Evolutionary conservation across 2,888 invertebrate species (phyloP).

Genomic region (Limnephilus auricula): DNA sequence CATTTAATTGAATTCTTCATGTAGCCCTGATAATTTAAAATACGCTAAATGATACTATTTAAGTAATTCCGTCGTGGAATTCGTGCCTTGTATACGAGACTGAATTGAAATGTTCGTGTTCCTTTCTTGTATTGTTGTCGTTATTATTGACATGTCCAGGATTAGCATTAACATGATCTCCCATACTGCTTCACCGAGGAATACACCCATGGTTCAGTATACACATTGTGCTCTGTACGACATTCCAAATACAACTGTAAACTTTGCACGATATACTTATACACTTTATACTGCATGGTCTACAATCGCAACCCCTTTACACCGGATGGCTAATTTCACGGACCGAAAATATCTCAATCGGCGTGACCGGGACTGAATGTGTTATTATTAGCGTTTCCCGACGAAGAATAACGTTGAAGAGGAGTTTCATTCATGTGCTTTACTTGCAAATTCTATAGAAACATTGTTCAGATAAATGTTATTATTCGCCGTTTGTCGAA

Average conservation of each 20-base stretch:
- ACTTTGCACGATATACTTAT: background rate
- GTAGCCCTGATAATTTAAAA: background rate
- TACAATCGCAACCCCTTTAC: slow-evolving; percentile 29
- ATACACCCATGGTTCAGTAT: background rate
- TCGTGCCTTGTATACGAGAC: slow-evolving; percentile 37
- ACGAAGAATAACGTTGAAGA: slow-evolving; percentile 6
- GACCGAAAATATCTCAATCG: slow-evolving; percentile 29
- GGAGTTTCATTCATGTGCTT: background rate
- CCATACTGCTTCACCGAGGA: background rate
- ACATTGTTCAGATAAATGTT: background rate
- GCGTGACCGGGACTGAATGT: slow-evolving; percentile 35
- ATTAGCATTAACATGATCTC: slow-evolving; percentile 61
- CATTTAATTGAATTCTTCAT: background rate
- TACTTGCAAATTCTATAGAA: slow-evolving; percentile 2
- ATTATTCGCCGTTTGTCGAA: background rate
- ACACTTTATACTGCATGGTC: background rate
- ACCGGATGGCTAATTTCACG: slow-evolving; percentile 46
- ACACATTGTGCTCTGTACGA: background rate
- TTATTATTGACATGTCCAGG: slow-evolving; percentile 56
- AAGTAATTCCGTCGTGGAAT: slow-evolving; percentile 45
- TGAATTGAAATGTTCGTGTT: slow-evolving; percentile 54
- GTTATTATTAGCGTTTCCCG: slow-evolving; percentile 33
- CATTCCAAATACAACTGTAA: background rate
- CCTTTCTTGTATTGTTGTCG: slow-evolving; percentile 44
- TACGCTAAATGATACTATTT: slow-evolving; percentile 42